Percentiles rank a stretch among this genome's conserved stretches.
These are phyloP conservation scores for Cyprichromis sp. DNA, from an alignment of 2,113 vertebrate genomes.

Conservation along the genomic window DNA sequence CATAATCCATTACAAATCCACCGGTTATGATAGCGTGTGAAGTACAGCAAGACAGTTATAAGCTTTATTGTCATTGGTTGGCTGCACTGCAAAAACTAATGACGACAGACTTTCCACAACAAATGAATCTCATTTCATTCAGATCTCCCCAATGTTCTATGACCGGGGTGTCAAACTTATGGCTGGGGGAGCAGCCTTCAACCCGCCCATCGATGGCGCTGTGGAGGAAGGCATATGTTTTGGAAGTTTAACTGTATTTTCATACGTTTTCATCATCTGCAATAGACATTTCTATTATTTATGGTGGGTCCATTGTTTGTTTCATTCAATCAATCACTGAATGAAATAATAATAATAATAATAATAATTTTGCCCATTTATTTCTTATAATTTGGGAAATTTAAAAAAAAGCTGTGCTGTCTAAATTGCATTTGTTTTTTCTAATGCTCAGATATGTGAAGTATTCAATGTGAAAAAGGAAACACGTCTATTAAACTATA, in stretches of 20 bases:
- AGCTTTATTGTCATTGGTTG: neutral
- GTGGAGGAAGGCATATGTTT: neutral
- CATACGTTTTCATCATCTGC: neutral
- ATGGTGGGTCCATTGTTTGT: neutral
- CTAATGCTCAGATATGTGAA: neutral
- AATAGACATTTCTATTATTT: neutral
- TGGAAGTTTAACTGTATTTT: neutral
- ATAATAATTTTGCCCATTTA: neutral
- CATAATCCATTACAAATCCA: neutral
- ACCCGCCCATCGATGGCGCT: neutral
- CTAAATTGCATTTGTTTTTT: neutral
- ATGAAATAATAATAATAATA: neutral
- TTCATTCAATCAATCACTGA: neutral
- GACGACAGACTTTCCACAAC: neutral
- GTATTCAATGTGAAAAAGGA: neutral
- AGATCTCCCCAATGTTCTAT: neutral
- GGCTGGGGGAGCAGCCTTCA: neutral
- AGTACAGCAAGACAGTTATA: neutral
- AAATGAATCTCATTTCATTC: neutral
- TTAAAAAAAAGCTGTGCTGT: rapidly evolving
- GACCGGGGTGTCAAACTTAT: neutral
- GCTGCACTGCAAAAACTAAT: neutral
- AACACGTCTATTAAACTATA: neutral
- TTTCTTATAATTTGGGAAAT: neutral
- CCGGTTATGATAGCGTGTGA: neutral